Evolutionary conservation across 2,797 vertebrate species (phyloP), one percentile per base, ranked within the genome.

Genomic region (Helostoma temminkii): DNA sequence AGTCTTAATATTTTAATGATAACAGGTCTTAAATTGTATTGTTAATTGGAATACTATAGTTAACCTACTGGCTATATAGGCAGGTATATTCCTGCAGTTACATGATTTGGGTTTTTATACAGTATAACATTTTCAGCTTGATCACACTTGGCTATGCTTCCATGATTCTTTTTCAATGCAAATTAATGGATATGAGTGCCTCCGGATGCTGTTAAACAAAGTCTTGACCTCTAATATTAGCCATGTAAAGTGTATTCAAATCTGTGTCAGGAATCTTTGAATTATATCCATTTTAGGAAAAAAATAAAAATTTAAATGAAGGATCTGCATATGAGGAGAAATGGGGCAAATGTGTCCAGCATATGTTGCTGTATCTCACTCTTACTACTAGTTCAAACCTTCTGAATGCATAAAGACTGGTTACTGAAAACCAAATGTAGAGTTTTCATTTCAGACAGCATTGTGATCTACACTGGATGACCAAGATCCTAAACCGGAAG

Each of bases 401-500:
- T 66, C 42, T 50, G 9, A 55, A 71, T 68, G 19, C 43, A 39
- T 22, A 43, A 54, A 32, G 14, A 39, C 11, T 25, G 11, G 9
- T n/a, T 43, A 39, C 18, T 22, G 19, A 57, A 48, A 49, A 19
- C 63, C 16, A 18, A 32, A 52, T 22, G 24, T n/a, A 48, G 21
- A 45, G 42, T 47, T 53, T 71, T 26, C 30, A 41, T 71, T 74
- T 66, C 39, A 39, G 16, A 74, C 12, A 24, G 49, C 64, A 34
- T 66, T 67, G 52, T 64, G 7, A 18, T 77, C 80, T 76, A 56
- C 66, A 14, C 70, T 66, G 28, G 49, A 69, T 74, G 61, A 66
- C 41, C 37, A 14, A 80, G 62, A 85, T 55, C 73, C 64, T 73
- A 59, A 89, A n/a, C n/a, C n/a, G n/a, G n/a, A 83, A 84, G 85